Percentiles rank a stretch among this genome's conserved stretches.
Evolutionary conservation across 2,888 invertebrate species (phyloP).

Genomic region (Listrodromus nycthemerus): DNA sequence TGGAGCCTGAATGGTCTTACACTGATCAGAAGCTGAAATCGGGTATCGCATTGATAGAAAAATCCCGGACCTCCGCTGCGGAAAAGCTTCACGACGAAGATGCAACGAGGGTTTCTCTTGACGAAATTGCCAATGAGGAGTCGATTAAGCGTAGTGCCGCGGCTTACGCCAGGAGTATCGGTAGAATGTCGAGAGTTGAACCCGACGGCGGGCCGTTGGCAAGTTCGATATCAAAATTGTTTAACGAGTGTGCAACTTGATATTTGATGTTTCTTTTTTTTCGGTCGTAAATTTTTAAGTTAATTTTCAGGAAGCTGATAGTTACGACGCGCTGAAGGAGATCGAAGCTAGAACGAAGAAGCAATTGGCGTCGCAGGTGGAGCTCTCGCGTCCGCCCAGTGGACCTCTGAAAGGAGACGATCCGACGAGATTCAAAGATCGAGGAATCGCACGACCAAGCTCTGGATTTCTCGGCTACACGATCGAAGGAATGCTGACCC

Average conservation of each 20-base stretch:
- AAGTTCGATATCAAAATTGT: slow-evolving; percentile 15
- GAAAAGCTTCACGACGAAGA: slow-evolving; percentile 21
- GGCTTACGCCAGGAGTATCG: slow-evolving; percentile 52
- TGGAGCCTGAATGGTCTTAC: slow-evolving; percentile 11
- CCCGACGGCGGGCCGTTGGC: slow-evolving; percentile 21
- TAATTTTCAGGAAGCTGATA: slow-evolving; percentile 22
- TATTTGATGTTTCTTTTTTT: background rate
- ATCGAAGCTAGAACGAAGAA: slow-evolving; percentile 46
- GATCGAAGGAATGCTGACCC: slow-evolving; percentile 53
- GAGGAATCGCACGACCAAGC: slow-evolving; percentile 48
- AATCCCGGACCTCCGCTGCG: background rate
- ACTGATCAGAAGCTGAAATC: slow-evolving; percentile 42
- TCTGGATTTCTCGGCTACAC: slow-evolving; percentile 48
- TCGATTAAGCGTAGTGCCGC: slow-evolving; percentile 33
- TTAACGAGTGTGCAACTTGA: background rate
- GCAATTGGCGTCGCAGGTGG: slow-evolving; percentile 45
- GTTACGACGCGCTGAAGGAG: slow-evolving; percentile 38
- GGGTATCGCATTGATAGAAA: slow-evolving; percentile 4
- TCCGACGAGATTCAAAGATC: slow-evolving; percentile 13
- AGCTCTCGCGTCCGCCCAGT: slow-evolving; percentile 20
- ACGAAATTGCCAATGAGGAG: slow-evolving; percentile 39
- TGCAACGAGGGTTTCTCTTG: background rate
- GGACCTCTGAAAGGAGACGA: slow-evolving; percentile 49
- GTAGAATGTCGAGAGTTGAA: slow-evolving; percentile 52
- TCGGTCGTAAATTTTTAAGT: background rate